Percentiles rank a stretch among this genome's conserved stretches.
Conservation (phyloP, 2,888 invertebrate species). For the Leptothorax acervorum region DNA sequence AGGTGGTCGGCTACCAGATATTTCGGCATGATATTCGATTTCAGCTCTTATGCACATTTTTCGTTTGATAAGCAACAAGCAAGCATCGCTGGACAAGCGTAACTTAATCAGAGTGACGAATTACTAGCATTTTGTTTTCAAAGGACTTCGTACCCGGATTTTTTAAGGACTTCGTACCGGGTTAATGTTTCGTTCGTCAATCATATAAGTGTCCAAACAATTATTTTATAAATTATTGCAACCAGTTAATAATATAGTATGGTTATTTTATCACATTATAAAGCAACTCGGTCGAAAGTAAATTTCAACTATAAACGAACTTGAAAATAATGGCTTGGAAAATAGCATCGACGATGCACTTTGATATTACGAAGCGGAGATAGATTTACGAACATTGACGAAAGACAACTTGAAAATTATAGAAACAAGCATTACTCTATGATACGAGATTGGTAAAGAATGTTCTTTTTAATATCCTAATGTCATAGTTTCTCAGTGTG, state of each 20-base stretch:
- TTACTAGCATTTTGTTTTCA: slow-evolving; percentile 2
- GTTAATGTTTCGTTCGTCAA: neutral
- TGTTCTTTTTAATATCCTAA: neutral
- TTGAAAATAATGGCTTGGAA: neutral
- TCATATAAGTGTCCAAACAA: neutral
- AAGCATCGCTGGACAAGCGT: slow-evolving; percentile 20
- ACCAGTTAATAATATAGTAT: neutral
- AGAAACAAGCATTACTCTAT: neutral
- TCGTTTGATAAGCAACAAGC: slow-evolving; percentile 30
- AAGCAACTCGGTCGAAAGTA: neutral
- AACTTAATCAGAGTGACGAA: slow-evolving; percentile 16
- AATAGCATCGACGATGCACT: neutral
- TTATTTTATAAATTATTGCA: neutral
- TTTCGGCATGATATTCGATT: slow-evolving; percentile 45
- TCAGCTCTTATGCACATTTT: slow-evolving; percentile 41
- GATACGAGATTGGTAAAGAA: neutral
- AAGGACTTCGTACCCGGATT: neutral
- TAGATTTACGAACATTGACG: neutral
- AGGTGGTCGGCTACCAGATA: slow-evolving; percentile 33
- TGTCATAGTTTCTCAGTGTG: neutral
- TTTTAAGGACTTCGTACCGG: neutral
- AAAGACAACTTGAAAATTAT: neutral
- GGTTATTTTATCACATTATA: neutral
- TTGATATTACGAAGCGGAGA: neutral
- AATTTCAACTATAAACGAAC: neutral